Evolutionary conservation across 2,113 vertebrate genomes (phyloP).

Genomic region (Thunnus maccoyii): DNA sequence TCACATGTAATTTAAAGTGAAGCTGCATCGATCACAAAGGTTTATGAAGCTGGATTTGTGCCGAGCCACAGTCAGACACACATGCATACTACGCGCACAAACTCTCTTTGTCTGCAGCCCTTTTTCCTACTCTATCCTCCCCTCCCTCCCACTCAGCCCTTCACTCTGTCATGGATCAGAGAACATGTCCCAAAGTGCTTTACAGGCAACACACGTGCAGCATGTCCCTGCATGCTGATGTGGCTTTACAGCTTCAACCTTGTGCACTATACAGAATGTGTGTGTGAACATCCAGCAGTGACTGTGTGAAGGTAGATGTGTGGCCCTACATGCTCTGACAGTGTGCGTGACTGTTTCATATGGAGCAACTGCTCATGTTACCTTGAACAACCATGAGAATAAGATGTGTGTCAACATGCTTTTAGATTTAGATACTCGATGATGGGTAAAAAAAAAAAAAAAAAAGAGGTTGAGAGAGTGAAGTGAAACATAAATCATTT

Average conservation of each 20-base stretch:
- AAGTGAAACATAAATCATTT: conserved; percentile 20
- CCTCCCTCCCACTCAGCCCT: conserved; percentile 36
- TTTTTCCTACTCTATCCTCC: conserved; percentile 12
- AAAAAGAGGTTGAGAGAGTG: not conserved
- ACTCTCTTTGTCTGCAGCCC: conserved; percentile 54
- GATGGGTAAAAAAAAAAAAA: not conserved
- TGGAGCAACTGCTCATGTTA: conserved; percentile 13
- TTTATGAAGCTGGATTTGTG: conserved; percentile 21
- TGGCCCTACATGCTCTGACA: conserved; percentile 22
- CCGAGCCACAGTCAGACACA: conserved; percentile 1
- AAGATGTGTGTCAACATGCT: conserved; percentile 17
- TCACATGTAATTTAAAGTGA: conserved; percentile 43
- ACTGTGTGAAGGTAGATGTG: conserved; percentile 39
- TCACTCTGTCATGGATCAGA: conserved; percentile 79
- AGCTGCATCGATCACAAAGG: conserved; percentile 36
- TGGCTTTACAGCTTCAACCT: conserved; percentile 61
- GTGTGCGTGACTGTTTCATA: conserved; percentile 44
- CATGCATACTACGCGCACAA: conserved; percentile 12
- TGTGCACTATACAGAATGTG: conserved; percentile 42
- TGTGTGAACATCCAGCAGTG: conserved; percentile 28
- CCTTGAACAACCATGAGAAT: conserved; percentile 39
- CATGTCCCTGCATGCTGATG: conserved; percentile 70
- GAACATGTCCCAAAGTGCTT: conserved; percentile 77
- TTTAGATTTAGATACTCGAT: conserved; percentile 35
- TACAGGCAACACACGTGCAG: conserved; percentile 75